Base-by-base conservation (phyloP, 2,797 vertebrate genomes). In the Pogonophryne albipinna region DNA sequence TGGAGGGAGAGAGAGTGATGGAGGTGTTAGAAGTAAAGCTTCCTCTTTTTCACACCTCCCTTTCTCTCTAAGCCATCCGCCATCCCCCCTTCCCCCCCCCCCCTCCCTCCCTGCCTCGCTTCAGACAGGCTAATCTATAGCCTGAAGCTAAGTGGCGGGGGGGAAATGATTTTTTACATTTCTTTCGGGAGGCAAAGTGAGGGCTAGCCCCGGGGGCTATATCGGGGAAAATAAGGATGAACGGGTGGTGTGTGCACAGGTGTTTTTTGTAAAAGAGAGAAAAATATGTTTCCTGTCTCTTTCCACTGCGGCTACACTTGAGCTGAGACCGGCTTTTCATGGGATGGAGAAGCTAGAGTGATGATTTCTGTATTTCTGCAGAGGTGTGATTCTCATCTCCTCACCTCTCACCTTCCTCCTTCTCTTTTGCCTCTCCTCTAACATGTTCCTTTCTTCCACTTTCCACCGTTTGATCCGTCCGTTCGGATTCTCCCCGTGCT, bases 1-100 rank as follows among this genome's bases (percentile, higher is more conserved):
- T 74, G 57, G 85, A 79, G 75, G 61, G 83, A 79, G 76, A 75
- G 84, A 77, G 89, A 93, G 81, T 4, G 86, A 85, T 77, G 80
- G 87, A 92, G 83, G 88, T 93, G 92, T 91, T 90, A 86, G 82
- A 92, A 88, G 89, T 82, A 68, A 87, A 87, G 82, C 89, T 86
- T 82, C 74, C 81, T 85, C 76, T 85, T 87, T 82, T 91, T 91
- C 90, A 87, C 91, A 90, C 88, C 74, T 86, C 77, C 10, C n/a
- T 58, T 16, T 45, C 19, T 65, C 61, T 66, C 44, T 45, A 38
- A 38, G 34, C 67, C 20, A 52, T 58, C 56, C n/a, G n/a, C n/a
- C n/a, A n/a, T n/a, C n/a, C n/a, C n/a, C n/a, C n/a, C n/a, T n/a
- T n/a, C 27, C 20, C 65, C 53, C n/a, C 64, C 66, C 50, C 52